Percentiles rank a stretch among this genome's conserved stretches.
These are phyloP conservation scores for Teleiodes luculella DNA, from an alignment of 2,888 invertebrate species.

Conservation along the genomic window DNA sequence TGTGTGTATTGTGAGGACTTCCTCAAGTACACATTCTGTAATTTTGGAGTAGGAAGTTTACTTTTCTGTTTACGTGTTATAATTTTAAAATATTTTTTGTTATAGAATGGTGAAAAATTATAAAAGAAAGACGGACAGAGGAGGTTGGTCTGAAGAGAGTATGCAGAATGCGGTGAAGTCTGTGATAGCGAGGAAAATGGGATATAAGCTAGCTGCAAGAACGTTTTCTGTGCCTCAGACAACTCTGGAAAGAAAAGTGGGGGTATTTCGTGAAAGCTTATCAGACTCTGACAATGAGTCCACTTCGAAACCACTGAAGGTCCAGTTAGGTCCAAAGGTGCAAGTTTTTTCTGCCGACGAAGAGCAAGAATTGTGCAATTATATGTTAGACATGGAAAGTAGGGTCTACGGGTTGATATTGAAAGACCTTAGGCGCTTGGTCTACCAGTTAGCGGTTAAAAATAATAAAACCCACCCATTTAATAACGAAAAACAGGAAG, in stretches of 20 bases:
- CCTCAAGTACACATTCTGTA: not conserved
- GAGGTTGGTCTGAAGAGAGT: constrained; percentile 17
- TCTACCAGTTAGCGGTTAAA: constrained; percentile 17
- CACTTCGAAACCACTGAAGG: constrained; percentile 9
- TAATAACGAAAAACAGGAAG: constrained; percentile 13
- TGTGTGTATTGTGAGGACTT: too few relatives aligned
- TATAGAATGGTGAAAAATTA: constrained; percentile 14
- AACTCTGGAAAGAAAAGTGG: constrained; percentile 19
- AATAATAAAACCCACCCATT: constrained; percentile 17
- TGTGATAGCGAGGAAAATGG: constrained; percentile 14
- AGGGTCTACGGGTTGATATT: constrained; percentile 17
- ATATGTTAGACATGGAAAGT: constrained; percentile 19
- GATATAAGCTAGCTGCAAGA: constrained; percentile 15
- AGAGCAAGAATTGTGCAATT: constrained; percentile 17
- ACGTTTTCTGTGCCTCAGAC: constrained; percentile 17
- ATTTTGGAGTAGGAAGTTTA: not conserved
- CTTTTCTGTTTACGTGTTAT: not conserved
- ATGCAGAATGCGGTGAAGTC: constrained; percentile 16
- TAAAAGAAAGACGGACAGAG: constrained; percentile 17
- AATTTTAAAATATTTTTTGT: not conserved
- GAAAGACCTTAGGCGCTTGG: constrained; percentile 18
- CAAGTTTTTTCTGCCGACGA: constrained; percentile 18
- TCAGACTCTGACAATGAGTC: too few relatives aligned
- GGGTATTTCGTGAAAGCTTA: constrained; percentile 17
- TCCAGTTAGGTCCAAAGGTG: not conserved